A percentile compares a stretch with the other conserved stretches of the same genome.
These are phyloP conservation scores for Luffia ferchaultella DNA, from an alignment of 2,888 invertebrate species.

Conservation along the genomic window DNA sequence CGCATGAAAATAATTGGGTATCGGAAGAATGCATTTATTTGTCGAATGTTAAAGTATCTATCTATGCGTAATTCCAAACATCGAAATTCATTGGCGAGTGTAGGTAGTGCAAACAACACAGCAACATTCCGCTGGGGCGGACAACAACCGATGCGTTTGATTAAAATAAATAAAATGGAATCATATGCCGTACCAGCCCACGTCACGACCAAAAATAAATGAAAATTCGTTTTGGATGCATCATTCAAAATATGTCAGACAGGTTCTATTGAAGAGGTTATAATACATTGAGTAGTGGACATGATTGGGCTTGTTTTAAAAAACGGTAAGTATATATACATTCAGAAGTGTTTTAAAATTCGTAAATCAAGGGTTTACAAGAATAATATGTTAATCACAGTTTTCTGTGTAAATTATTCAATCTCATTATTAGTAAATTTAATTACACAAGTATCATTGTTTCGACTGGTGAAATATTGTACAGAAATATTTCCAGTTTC, in stretches of 20 bases:
- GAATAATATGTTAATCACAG: no score
- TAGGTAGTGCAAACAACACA: conserved; percentile 27
- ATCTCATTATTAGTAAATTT: no score
- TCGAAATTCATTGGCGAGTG: conserved; percentile 52
- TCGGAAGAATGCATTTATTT: conserved; percentile 49
- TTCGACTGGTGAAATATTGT: not conserved
- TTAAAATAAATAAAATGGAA: conserved; percentile 55
- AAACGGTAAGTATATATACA: no score
- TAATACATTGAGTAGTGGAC: no score
- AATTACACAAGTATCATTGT: no score
- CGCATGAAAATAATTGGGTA: conserved; percentile 39
- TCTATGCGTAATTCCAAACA: conserved; percentile 45
- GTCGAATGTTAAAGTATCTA: conserved; percentile 61
- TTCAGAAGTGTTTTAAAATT: no score
- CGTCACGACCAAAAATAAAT: conserved; percentile 8
- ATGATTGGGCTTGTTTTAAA: no score
- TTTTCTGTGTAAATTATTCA: no score
- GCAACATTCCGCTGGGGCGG: conserved; percentile 42
- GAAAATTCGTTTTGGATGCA: conserved; percentile 7
- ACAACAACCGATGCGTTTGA: conserved; percentile 52
- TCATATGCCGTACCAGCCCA: conserved; percentile 16
- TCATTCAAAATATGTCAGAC: no score
- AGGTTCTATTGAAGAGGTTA: no score
- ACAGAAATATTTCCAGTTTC: not conserved
- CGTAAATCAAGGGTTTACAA: no score